Percentiles rank a stretch among this genome's conserved stretches.
Conservation (phyloP, 2,113 vertebrate genomes). For the Todiramphus chloris region DNA sequence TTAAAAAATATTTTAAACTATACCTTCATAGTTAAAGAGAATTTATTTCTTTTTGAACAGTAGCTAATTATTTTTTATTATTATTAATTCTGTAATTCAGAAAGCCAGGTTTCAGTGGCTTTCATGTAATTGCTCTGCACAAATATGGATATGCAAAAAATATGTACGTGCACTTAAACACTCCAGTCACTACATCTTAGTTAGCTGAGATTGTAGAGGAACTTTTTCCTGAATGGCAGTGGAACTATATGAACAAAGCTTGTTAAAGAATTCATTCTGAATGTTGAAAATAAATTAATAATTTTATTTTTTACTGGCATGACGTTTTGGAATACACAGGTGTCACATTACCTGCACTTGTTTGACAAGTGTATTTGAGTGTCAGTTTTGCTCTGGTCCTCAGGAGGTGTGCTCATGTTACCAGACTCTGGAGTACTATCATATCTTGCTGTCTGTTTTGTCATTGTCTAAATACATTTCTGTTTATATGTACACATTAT, state of each 20-base stretch:
- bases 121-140: neutral
- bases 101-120: neutral
- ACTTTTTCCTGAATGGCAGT: neutral
- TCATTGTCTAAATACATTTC: slow-evolving; percentile 50
- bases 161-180: neutral
- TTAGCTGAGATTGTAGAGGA: neutral
- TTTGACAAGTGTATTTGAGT: slow-evolving; percentile 47
- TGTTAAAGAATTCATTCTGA: neutral
- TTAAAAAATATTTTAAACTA: neutral
- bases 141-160: neutral
- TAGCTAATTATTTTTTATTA: neutral
- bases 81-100: neutral
- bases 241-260: neutral
- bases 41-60: neutral
- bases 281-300: neutral
- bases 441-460: slow-evolving; percentile 49
- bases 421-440: slow-evolving; percentile 19
- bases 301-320: slow-evolving; percentile 18
- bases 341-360: slow-evolving; percentile 13
- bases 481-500: slow-evolving; percentile 31
- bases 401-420: slow-evolving; percentile 8
- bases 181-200: neutral
- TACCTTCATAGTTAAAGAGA: neutral
- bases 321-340: neutral
- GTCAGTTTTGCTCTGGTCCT: slow-evolving; percentile 21